Evolutionary conservation across 2,797 vertebrate species (phyloP), one percentile per base, ranked within the genome.

Genomic region (Amniataba percoides): DNA sequence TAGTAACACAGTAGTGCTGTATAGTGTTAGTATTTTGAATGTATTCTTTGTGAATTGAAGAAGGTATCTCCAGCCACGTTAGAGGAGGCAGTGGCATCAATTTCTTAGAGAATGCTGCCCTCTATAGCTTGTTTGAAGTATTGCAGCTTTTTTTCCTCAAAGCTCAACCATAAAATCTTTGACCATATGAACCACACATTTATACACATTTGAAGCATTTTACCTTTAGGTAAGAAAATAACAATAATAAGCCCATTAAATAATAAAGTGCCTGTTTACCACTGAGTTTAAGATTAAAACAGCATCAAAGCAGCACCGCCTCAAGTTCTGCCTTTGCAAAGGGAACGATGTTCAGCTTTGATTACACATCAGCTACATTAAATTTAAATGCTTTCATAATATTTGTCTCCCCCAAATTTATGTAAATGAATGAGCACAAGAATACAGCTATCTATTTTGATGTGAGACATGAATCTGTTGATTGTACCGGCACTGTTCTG

Each of bases 51-150:
- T 31, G 27, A 31, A 31, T 31, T 31, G 27, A 51, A n/a, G 51
- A 59, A 3, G 1, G 19, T 15, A 5, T 3, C 0, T 56, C 62
- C 19, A 19, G 12, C 23, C 9, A 15, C 6, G 16, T 12, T 13
- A 5, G 31, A 60, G 4, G 48, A 14, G 15, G 10, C 31, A 13
- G 27, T 25, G 18, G 3, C 0, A 3, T 55, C 1, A 1, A 82
- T 84, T 71, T 68, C 19, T 81, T 79, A 31, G 19, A 51, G 80
- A 72, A 76, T 86, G 85, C 78, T 74, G 71, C 89, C 78, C 75
- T 72, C 89, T 88, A 14, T 0, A 74, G 85, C 2, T 3, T 0
- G 13, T 6, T 14, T 7, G 0, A 31, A 19, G 4, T 3, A 51
- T 40, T 66, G 36, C 78, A 53, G 46, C 23, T 21, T 14, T 39